Percentiles rank a stretch among this genome's conserved stretches.
These are phyloP conservation scores for Myotis planiceps DNA, from an alignment of 2,797 vertebrate species.

Conservation along the genomic window DNA sequence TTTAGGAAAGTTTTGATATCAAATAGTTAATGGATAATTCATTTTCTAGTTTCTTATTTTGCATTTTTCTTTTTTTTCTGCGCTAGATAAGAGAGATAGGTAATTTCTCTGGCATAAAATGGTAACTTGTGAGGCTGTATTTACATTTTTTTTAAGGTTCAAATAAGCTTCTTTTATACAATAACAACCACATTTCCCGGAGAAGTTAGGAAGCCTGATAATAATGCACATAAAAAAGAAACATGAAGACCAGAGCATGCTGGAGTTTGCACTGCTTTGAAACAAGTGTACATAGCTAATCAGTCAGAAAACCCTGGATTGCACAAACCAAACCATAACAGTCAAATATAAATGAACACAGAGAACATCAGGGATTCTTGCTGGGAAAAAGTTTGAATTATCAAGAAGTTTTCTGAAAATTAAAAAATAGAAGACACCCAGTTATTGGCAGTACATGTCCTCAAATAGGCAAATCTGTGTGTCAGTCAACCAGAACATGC, in stretches of 20 bases:
- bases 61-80: slow-evolving; percentile 56
- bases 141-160: slow-evolving; percentile 64
- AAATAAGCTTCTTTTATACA: slow-evolving; percentile 69
- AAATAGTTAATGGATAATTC: slow-evolving; percentile 70
- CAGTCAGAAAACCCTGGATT: slow-evolving; percentile 74
- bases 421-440: slow-evolving; percentile 72
- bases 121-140: slow-evolving; percentile 62
- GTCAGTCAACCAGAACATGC: slow-evolving; percentile 67
- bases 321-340: slow-evolving; percentile 65
- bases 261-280: slow-evolving; percentile 66
- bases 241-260: slow-evolving; percentile 70
- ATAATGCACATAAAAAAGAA: slow-evolving; percentile 74
- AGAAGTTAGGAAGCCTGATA: slow-evolving; percentile 74
- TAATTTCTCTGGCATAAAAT: background rate
- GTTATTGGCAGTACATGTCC: slow-evolving; percentile 51
- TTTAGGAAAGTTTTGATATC: slow-evolving; percentile 62
- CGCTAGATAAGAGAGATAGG: slow-evolving; percentile 47
- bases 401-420: slow-evolving; percentile 68
- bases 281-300: slow-evolving; percentile 61
- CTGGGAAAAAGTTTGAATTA: slow-evolving; percentile 51
- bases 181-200: slow-evolving; percentile 70
- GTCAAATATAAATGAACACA: slow-evolving; percentile 78
- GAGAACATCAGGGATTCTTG: slow-evolving; percentile 28
- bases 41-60: slow-evolving; percentile 70
- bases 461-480: slow-evolving; percentile 68